Evolutionary conservation across 2,888 invertebrate genomes (phyloP).

Genomic region (Sycophila texana): DNA sequence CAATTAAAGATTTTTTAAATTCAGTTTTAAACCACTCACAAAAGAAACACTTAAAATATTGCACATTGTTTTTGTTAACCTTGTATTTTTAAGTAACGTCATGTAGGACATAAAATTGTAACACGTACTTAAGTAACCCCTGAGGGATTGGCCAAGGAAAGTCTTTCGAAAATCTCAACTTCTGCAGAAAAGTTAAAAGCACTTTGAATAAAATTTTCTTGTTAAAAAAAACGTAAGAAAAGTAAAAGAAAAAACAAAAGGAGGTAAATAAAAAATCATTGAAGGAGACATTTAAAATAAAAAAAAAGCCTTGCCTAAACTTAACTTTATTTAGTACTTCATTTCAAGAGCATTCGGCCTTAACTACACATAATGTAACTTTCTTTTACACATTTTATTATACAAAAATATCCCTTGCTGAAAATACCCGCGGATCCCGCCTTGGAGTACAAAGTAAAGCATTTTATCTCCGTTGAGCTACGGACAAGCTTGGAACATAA

Average conservation of each 20-base stretch:
- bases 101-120: background rate
- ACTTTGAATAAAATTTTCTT: background rate
- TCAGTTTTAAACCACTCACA: too few species aligned
- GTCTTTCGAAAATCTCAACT: slow-evolving; percentile 1
- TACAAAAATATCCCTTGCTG: too few species aligned
- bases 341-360: slow-evolving; percentile 6
- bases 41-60: too few species aligned
- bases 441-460: too few species aligned
- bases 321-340: background rate
- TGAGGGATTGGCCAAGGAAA: background rate
- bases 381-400: background rate
- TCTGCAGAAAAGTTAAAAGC: background rate
- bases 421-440: too few species aligned
- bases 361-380: slow-evolving; percentile 2
- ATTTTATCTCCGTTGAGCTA: too few species aligned
- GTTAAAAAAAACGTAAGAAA: too few species aligned
- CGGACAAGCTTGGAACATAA: too few species aligned
- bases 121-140: background rate
- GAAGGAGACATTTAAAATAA: background rate
- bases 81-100: too few species aligned
- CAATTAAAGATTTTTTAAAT: too few species aligned
- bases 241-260: background rate
- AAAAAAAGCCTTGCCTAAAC: background rate
- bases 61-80: too few species aligned
- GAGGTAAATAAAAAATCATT: slow-evolving; percentile 6